Evolutionary conservation across 2,797 vertebrate species (phyloP), one percentile per base, ranked within the genome.

Genomic region (Bradypodion pumilum): DNA sequence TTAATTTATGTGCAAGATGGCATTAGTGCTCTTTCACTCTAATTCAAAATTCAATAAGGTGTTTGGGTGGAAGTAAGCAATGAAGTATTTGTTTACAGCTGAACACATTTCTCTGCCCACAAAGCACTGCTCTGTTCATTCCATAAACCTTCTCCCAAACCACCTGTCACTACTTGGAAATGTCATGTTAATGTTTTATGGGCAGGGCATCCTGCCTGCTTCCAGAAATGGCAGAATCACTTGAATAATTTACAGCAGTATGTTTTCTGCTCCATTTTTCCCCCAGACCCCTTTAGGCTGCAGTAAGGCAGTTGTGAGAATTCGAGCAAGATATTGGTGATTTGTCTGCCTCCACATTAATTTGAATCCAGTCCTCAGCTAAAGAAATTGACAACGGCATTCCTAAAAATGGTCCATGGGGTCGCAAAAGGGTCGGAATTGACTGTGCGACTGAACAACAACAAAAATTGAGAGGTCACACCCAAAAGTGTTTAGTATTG

Each of bases 171-270:
- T 93, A 89, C 86, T 89, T 89, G 90, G 88, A 95, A 92, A 92
- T 85, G 69, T 90, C 91, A 87, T 49, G 87, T 93, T 92, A 94
- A 94, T 93, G 89, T 92, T 95, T 94, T 88, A 95, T 91, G 91
- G 91, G 78, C 62, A 90, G 75, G 74, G 29, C 37, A 56, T 87
- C 86, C 83, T 75, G 82, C 76, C 76, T 89, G 62, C 86, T 91
- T 91, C 85, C 77, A 88, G 85, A 90, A 94, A 91, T 52, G 87
- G 87, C 81, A 80, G 27, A 69, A 90, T 59, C 79, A 68, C 68
- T 84, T 95, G 88, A 95, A 94, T 95, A 93, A 96, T 95, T 95
- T 92, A 95, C 91, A 73, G 8, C 9, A 35, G 69, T 68, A 25
- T 27, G 5, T 89, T 94, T n/a, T 94, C 93, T 94, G 91, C 92